phyloP scores from a whole-genome alignment of 1,140 invertebrate species.

The Globodera rostochiensis region DNA sequence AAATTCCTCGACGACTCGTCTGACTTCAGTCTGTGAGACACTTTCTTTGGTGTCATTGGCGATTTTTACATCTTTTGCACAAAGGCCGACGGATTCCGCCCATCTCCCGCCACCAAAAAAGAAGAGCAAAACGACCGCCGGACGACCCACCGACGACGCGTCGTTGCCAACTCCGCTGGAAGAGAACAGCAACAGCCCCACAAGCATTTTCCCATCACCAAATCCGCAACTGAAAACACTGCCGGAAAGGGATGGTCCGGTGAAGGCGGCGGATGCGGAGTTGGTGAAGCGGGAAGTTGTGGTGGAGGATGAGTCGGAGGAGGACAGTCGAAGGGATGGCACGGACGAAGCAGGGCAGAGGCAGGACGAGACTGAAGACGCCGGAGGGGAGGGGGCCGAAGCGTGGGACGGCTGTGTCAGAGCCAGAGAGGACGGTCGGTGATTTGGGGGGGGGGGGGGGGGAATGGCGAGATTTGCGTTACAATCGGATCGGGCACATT shows the following conservation, averaged over 20 bases:
- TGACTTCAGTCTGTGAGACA: slow-evolving; percentile 11
- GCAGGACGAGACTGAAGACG: no score
- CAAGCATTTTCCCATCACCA: background rate
- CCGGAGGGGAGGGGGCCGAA: no score
- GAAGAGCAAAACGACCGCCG: slow-evolving; percentile 16
- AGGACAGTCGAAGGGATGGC: no score
- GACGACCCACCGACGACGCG: background rate
- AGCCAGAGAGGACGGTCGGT: no score
- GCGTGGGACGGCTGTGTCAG: no score
- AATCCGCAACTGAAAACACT: background rate
- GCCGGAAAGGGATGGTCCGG: background rate
- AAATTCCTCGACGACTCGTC: slow-evolving; percentile 35
- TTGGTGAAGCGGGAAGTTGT: background rate
- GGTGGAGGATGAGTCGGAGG: no score
- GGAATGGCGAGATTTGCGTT: no score
- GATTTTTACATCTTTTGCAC: background rate
- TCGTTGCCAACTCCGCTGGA: slow-evolving; percentile 25
- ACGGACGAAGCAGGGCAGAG: no score
- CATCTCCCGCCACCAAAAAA: slow-evolving; percentile 20
- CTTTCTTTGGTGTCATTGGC: background rate
- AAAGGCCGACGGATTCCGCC: background rate
- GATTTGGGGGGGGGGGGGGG: no score
- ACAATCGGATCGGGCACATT: no score
- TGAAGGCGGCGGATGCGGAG: background rate
- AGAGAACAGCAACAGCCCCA: background rate